Conservation (phyloP, 2,113 vertebrate genomes). For the Psilopsiagon aurifrons region DNA sequence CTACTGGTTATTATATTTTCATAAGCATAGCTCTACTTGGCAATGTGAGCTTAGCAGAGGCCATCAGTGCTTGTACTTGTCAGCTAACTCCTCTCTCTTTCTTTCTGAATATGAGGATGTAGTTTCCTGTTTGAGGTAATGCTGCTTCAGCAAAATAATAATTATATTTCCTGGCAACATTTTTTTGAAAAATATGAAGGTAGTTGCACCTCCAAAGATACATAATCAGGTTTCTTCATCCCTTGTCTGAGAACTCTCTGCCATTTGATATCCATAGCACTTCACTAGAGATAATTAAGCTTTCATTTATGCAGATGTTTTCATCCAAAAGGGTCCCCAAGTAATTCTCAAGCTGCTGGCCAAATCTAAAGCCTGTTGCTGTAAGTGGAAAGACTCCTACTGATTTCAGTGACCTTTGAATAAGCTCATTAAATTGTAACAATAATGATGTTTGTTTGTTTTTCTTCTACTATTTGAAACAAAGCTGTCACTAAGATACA, state of each 20-base stretch:
- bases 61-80: not conserved
- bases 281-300: not conserved
- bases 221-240: not conserved
- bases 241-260: not conserved
- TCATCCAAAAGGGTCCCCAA: not conserved
- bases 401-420: not conserved
- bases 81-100: not conserved
- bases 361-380: not conserved
- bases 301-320: not conserved
- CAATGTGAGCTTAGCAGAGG: not conserved
- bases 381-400: not conserved
- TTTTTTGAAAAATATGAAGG: not conserved
- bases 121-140: not conserved
- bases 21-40: fast-evolving
- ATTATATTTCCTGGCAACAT: not conserved
- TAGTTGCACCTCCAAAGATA: not conserved
- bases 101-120: not conserved
- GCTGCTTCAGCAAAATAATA: not conserved
- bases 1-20: not conserved
- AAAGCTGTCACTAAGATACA: not conserved
- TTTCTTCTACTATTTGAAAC: not conserved
- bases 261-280: not conserved
- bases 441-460: not conserved
- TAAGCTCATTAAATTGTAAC: not conserved
- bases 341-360: not conserved